These are phyloP conservation scores for Todiramphus chloris DNA, from an alignment of 2,113 vertebrate species.

Conservation along the genomic window DNA sequence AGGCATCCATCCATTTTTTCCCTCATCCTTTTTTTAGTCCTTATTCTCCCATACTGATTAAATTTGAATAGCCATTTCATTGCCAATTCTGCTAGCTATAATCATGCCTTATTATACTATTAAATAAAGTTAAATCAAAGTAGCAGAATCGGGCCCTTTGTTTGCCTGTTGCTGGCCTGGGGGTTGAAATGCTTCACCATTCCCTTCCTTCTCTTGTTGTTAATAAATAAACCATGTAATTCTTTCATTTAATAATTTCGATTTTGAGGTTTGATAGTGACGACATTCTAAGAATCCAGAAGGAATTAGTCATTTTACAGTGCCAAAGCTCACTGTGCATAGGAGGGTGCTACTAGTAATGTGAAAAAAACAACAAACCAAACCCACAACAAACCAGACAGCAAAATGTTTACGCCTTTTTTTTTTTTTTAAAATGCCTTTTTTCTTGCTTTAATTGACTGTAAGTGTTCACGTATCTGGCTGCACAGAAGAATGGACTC, in stretches of 20 bases:
- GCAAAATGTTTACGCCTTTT: not conserved
- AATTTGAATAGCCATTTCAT: slow-evolving; percentile 60
- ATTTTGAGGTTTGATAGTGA: not conserved
- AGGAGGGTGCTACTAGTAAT: not conserved
- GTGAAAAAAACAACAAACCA: not conserved
- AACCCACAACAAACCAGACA: not conserved
- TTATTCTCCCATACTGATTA: slow-evolving; percentile 23
- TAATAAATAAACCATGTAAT: not conserved
- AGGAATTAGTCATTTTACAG: slow-evolving; percentile 24
- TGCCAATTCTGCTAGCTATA: slow-evolving; percentile 37
- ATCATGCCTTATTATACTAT: not conserved
- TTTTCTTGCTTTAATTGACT: not conserved
- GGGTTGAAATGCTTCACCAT: not conserved
- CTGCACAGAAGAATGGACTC: not conserved
- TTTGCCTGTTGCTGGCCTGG: not conserved
- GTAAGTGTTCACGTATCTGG: not conserved
- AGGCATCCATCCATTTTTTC: slow-evolving; percentile 60
- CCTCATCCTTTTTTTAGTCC: slow-evolving; percentile 34
- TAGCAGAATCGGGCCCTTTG: not conserved
- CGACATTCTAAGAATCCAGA: not conserved
- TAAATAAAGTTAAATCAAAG: slow-evolving; percentile 8
- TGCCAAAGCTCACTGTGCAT: slow-evolving; percentile 3
- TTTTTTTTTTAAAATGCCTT: not conserved
- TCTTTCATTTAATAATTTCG: slow-evolving; percentile 11
- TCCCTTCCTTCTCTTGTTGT: not conserved